Evolutionary conservation across 2,113 vertebrate species (phyloP).

Genomic region (Thryonomys swinderianus): DNA sequence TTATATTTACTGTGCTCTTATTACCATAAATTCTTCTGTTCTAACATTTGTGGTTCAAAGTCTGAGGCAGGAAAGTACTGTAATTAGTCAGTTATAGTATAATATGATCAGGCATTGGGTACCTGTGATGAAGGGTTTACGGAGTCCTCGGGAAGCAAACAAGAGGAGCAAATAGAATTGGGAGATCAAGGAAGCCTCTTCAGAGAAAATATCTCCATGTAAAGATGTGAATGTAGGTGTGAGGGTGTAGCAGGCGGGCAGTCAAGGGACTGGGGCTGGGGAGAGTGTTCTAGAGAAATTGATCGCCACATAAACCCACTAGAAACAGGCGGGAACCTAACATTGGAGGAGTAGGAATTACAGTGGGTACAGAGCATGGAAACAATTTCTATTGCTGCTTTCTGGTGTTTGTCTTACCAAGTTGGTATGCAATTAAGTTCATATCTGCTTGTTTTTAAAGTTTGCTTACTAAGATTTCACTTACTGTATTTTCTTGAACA

Average conservation of each 20-base stretch:
- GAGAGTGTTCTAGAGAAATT: background rate
- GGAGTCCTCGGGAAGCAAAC: background rate
- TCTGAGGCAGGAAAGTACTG: background rate
- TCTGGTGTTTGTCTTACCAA: background rate
- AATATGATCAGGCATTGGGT: background rate
- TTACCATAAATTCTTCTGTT: background rate
- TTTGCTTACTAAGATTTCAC: background rate
- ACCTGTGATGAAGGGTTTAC: background rate
- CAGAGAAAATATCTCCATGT: background rate
- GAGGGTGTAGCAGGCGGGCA: background rate
- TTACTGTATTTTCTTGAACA: slow-evolving; percentile 31
- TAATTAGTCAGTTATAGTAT: background rate
- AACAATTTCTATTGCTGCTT: slow-evolving; percentile 18
- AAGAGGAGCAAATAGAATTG: background rate
- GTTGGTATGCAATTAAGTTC: background rate
- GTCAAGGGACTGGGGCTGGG: background rate
- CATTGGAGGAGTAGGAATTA: background rate
- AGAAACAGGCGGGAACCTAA: background rate
- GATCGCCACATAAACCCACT: background rate
- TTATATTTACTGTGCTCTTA: background rate
- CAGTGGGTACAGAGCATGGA: background rate
- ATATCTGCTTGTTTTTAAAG: slow-evolving; percentile 33
- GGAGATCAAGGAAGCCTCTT: background rate
- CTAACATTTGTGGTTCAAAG: background rate
- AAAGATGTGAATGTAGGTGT: background rate